Conservation (phyloP, 1,140 invertebrate species). For the Panagrolaimus sp. region DNA sequence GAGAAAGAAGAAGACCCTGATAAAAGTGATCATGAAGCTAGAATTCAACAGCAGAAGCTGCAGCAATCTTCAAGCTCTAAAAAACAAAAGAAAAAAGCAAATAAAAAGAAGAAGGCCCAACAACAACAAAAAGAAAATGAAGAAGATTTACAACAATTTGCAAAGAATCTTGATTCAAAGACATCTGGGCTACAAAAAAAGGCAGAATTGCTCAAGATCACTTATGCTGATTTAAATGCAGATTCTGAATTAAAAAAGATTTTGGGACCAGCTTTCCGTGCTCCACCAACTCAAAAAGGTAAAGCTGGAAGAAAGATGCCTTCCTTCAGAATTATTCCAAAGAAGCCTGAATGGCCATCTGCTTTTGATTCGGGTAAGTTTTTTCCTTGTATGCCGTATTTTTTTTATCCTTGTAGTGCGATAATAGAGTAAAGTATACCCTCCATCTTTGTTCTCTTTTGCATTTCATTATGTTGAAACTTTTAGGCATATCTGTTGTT, state of each 20-base stretch:
- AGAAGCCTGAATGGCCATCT: not conserved
- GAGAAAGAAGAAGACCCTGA: not conserved
- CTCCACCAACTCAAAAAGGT: not conserved
- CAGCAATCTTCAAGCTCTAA: not conserved
- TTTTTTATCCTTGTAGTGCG: too few species aligned
- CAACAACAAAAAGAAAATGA: not conserved
- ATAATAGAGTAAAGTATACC: too few species aligned
- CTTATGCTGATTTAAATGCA: not conserved
- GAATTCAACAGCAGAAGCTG: not conserved
- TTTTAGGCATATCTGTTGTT: not conserved
- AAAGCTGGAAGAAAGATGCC: not conserved
- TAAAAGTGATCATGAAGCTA: not conserved
- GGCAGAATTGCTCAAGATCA: not conserved
- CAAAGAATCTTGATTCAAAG: not conserved
- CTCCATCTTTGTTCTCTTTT: too few species aligned
- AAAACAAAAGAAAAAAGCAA: not conserved
- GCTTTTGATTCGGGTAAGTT: not conserved
- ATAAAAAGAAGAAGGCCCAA: not conserved
- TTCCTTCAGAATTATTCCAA: not conserved
- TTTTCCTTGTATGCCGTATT: not conserved
- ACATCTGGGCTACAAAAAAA: not conserved
- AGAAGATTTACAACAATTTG: not conserved
- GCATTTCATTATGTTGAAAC: too few species aligned
- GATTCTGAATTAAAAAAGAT: not conserved
- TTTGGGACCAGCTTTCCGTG: not conserved